These are phyloP conservation scores for Malurus elegans DNA, from an alignment of 2,113 vertebrate species.

Conservation along the genomic window DNA sequence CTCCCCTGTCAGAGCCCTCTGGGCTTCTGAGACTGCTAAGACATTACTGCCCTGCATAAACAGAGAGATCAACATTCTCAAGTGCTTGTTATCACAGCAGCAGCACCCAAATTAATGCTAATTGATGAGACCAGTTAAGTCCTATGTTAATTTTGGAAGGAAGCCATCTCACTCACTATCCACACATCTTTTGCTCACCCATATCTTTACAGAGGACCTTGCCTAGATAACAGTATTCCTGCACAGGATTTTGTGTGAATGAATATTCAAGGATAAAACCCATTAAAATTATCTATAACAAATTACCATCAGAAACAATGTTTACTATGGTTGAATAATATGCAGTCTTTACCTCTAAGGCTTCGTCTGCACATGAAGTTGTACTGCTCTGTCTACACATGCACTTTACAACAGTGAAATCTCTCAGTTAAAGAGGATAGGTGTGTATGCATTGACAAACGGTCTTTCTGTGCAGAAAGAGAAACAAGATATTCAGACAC, in stretches of 20 bases:
- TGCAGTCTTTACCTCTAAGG: neutral
- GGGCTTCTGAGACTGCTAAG: neutral
- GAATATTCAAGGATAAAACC: neutral
- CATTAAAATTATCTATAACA: neutral
- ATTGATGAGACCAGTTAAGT: neutral
- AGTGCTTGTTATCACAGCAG: neutral
- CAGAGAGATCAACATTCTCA: neutral
- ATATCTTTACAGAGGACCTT: neutral
- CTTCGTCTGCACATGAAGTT: neutral
- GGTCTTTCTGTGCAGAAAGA: neutral
- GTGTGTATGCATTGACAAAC: neutral
- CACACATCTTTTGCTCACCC: neutral
- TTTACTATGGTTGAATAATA: neutral
- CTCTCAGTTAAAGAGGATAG: neutral
- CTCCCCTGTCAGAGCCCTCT: neutral
- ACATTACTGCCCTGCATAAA: neutral
- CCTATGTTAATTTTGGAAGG: neutral
- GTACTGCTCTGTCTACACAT: accelerated
- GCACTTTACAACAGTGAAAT: neutral
- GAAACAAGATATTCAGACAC: neutral
- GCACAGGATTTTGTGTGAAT: neutral
- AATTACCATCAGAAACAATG: neutral
- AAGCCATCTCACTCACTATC: neutral
- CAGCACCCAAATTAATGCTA: neutral
- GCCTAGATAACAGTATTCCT: neutral